These are phyloP conservation scores for Helicolenus hilgendorfi DNA, from an alignment of 2,797 vertebrate species.

Conservation along the genomic window DNA sequence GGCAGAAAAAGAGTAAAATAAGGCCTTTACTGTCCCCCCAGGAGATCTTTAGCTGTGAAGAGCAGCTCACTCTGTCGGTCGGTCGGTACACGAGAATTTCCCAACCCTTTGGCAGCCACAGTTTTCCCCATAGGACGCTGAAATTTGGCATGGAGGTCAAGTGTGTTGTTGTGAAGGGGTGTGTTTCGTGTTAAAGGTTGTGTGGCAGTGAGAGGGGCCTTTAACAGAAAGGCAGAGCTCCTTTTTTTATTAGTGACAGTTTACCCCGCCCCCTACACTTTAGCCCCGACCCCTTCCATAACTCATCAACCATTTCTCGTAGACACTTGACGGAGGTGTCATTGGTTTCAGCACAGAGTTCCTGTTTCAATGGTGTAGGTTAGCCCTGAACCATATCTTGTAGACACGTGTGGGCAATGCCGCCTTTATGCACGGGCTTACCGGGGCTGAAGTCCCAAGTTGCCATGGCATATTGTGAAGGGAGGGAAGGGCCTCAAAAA, in stretches of 20 bases:
- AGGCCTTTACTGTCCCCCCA: neutral
- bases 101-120: neutral
- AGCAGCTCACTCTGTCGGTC: neutral
- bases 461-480: neutral
- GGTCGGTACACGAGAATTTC: neutral
- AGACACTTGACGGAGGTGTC: neutral
- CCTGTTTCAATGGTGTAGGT: neutral
- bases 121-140: neutral
- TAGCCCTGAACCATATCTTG: neutral
- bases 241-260: neutral
- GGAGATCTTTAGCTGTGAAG: neutral
- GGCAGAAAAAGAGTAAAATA: slow-evolving; percentile 4
- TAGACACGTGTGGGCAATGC: neutral
- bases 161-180: neutral
- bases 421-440: neutral
- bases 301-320: neutral
- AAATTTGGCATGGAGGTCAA: neutral
- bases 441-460: neutral
- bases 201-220: neutral
- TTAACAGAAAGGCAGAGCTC: neutral
- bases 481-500: neutral
- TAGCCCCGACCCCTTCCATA: neutral
- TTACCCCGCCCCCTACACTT: neutral
- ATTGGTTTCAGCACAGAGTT: neutral
- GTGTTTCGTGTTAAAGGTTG: neutral